Conservation (phyloP, 2,113 vertebrate species). For the Odobenus rosmarus region DNA sequence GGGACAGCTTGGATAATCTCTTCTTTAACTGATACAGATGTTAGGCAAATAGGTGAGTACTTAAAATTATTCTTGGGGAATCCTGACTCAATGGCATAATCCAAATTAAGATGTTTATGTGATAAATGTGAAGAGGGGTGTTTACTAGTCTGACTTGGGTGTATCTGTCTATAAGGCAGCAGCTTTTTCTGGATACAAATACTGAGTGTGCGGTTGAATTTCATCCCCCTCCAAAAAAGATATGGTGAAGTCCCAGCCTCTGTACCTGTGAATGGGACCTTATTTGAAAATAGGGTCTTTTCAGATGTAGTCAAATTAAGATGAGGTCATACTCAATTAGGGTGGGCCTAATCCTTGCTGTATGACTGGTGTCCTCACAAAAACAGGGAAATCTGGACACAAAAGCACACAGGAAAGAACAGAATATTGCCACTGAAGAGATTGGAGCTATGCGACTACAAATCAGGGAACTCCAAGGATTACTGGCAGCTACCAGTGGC, state of each 20-base stretch:
- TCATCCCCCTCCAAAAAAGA: neutral
- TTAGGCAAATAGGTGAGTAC: neutral
- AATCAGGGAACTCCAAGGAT: neutral
- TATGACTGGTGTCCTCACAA: neutral
- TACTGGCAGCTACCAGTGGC: neutral
- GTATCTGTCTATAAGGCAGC: neutral
- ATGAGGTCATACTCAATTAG: neutral
- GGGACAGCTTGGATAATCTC: neutral
- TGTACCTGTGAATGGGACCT: neutral
- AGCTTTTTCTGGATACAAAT: neutral
- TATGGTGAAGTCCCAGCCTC: neutral
- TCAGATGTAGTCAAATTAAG: neutral
- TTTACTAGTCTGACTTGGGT: neutral
- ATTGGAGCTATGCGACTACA: neutral
- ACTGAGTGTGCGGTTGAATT: neutral
- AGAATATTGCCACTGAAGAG: neutral
- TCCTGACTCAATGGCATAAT: neutral
- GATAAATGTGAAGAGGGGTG: neutral
- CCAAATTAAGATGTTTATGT: neutral
- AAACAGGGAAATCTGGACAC: neutral
- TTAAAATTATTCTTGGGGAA: neutral
- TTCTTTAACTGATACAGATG: neutral
- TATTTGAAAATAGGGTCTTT: neutral
- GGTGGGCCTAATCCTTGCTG: neutral
- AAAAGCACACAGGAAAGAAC: neutral